Conservation (phyloP, 2,113 vertebrate genomes). For the Chiloscyllium plagiosum region DNA sequence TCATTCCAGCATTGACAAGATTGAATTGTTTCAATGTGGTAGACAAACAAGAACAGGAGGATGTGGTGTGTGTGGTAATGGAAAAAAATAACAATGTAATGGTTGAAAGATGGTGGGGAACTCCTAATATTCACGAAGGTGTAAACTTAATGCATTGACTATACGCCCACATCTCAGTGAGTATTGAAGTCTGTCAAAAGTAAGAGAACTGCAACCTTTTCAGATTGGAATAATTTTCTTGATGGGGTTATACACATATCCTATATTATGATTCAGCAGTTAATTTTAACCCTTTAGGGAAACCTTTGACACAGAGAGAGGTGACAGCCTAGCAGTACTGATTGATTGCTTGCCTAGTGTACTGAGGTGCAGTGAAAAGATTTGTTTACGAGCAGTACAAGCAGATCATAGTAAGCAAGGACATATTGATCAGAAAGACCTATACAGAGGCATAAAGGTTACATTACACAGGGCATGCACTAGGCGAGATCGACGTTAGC, state of each 20-base stretch:
- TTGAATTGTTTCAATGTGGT: background rate
- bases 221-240: background rate
- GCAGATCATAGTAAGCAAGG: too few relatives aligned
- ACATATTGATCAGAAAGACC: too few relatives aligned
- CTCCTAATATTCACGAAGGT: background rate
- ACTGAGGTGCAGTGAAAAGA: too few relatives aligned
- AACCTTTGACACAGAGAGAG: background rate
- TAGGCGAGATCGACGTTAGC: too few relatives aligned
- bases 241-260: background rate
- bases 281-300: background rate
- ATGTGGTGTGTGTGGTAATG: conserved; percentile 13
- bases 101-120: background rate
- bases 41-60: background rate
- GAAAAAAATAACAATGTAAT: background rate
- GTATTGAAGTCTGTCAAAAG: background rate
- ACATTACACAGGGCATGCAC: too few relatives aligned
- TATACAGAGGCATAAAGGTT: too few relatives aligned
- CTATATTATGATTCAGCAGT: background rate
- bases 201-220: background rate
- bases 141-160: background rate
- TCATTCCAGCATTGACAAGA: background rate
- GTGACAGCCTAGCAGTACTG: too few relatives aligned
- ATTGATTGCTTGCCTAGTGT: too few relatives aligned
- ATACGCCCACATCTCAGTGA: background rate
- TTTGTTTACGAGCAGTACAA: too few relatives aligned